These are phyloP conservation scores for Antennarius maculatus DNA, from an alignment of 2,797 vertebrate species.

Conservation along the genomic window DNA sequence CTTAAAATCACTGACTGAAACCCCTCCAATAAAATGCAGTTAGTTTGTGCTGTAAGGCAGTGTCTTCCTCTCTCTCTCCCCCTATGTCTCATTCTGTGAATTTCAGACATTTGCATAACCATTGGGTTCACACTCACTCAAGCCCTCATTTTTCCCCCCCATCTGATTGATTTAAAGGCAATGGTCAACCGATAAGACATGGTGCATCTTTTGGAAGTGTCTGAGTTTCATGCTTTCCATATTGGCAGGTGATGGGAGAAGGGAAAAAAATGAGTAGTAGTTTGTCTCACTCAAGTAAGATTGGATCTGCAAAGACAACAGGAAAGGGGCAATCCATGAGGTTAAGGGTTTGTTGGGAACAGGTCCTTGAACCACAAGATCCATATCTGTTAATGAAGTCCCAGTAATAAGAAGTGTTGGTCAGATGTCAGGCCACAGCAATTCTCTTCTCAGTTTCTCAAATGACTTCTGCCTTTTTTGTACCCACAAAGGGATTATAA, in stretches of 20 bases:
- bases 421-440: constrained; percentile 44
- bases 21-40: constrained; percentile 31
- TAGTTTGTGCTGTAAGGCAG: constrained; percentile 32
- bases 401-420: constrained; percentile 47
- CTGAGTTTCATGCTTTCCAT: constrained; percentile 42
- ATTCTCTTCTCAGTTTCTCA: constrained; percentile 48
- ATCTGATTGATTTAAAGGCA: constrained; percentile 51
- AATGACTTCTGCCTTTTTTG: constrained; percentile 56
- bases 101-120: constrained; percentile 58
- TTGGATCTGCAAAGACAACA: constrained; percentile 59
- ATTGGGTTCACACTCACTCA: constrained; percentile 42
- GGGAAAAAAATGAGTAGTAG: constrained; percentile 50
- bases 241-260: constrained; percentile 46
- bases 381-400: constrained; percentile 77
- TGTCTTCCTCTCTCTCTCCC: not conserved
- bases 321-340: constrained; percentile 42
- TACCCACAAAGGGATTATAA: constrained; percentile 51
- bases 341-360: constrained; percentile 64
- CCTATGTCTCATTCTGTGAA: constrained; percentile 42
- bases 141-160: constrained; percentile 23
- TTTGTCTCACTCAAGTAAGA: constrained; percentile 43
- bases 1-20: constrained; percentile 61
- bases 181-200: constrained; percentile 38
- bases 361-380: constrained; percentile 66
- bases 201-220: constrained; percentile 54